Evolutionary conservation across 2,113 vertebrate genomes (phyloP), one percentile per base, ranked within the genome.

Genomic region (Rousettus leschenaultii): DNA sequence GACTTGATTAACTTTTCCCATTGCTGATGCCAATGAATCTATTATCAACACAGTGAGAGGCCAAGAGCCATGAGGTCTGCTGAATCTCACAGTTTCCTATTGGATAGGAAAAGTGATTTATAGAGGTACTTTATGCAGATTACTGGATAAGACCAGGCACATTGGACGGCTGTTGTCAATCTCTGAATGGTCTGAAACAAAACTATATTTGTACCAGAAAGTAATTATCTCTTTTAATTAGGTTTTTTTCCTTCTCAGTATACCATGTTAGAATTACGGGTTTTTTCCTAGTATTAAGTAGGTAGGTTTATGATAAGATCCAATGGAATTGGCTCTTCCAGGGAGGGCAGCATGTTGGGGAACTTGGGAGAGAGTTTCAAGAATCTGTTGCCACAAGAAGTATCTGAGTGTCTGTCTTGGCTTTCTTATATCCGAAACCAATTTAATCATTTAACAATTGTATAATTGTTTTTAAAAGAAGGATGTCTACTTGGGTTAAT

Each of bases 1-100:
- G 24, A 22, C 18, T 80, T 93, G 86, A 66, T 95, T 71, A 92
- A 33, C 28, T 90, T 96, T 95, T 92, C 24, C 78, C n/a, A 53
- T 28, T 78, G 61, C 21, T 78, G 48, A 61, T 74, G 89, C 94
- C 95, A 94, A 82, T 6, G 73, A 40, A 61, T 89, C 48, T 55
- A 40, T 61, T 89, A 61, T 35, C 30, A 68, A 91, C 45, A 86
- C 13, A 66, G 22, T 30, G 40, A 94, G n/a, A 79, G 21, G 16
- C 51, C 65, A 85, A 75, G 65, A 90, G 59, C 22, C 38, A 68
- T 0, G 48, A 94, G 5, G 18, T 51, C 40, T 57, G 33, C n/a
- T 21, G 43, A 75, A 33, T 82, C 91, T 90, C 70, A 77, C 2
- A 19, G 26, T 80, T 51, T 79, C 59, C 59, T 66, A 33, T 80